Evolutionary conservation across 2,797 vertebrate genomes (phyloP).

Genomic region (Parauchenoglanis ngamensis): DNA sequence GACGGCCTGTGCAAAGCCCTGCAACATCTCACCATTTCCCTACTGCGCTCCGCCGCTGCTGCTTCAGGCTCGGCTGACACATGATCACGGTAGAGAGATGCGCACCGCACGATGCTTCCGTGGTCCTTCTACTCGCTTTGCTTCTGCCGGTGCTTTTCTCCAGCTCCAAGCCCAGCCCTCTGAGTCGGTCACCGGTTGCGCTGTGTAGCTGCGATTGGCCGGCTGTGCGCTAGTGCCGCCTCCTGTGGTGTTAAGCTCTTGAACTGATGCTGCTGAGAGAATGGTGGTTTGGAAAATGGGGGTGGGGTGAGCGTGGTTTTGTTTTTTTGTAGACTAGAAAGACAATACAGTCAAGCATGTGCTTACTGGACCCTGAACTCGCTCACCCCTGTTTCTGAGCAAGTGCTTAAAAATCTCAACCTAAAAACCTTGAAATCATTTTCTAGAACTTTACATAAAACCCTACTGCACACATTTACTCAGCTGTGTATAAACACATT

Average conservation of each 20-base stretch:
- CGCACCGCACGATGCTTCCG: slow-evolving; percentile 62
- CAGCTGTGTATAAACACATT: not conserved
- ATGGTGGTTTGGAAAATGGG: slow-evolving; percentile 43
- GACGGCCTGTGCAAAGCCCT: slow-evolving; percentile 74
- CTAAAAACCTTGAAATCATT: not conserved
- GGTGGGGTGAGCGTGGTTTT: slow-evolving; percentile 38
- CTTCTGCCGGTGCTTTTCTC: slow-evolving; percentile 60
- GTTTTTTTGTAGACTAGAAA: slow-evolving; percentile 27
- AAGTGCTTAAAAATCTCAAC: not conserved
- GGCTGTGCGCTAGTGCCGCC: slow-evolving; percentile 5
- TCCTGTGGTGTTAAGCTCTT: slow-evolving; percentile 42
- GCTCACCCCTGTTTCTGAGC: slow-evolving; percentile 9
- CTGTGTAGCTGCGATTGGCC: slow-evolving; percentile 39
- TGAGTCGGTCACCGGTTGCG: slow-evolving; percentile 20
- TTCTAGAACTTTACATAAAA: not conserved
- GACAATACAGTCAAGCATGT: slow-evolving; percentile 53
- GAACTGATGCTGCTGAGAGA: slow-evolving; percentile 38
- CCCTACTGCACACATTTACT: not conserved
- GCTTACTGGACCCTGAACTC: slow-evolving; percentile 34
- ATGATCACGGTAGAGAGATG: slow-evolving; percentile 70
- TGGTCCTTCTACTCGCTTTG: slow-evolving; percentile 59
- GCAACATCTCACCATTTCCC: slow-evolving; percentile 92
- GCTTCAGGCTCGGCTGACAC: slow-evolving; percentile 82
- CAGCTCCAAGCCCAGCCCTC: slow-evolving; percentile 48
- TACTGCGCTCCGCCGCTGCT: slow-evolving; percentile 65